Evolutionary conservation across 2,113 vertebrate species (phyloP).

Genomic region (Argyrosomus japonicus): DNA sequence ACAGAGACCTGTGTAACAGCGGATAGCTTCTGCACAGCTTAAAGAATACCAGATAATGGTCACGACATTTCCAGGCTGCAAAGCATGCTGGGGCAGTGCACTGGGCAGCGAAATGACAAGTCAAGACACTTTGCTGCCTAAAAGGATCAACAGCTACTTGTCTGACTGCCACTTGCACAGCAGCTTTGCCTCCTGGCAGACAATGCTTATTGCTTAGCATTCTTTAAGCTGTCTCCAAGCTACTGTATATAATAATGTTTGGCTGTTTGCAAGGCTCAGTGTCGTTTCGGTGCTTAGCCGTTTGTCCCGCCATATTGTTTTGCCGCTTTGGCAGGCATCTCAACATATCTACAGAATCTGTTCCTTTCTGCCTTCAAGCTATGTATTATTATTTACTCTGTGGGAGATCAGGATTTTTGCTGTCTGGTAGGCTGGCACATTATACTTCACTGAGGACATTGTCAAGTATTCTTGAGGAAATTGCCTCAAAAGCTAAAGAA

Average conservation of each 20-base stretch:
- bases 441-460: neutral
- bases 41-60: conserved; percentile 38
- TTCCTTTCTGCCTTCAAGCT: conserved; percentile 29
- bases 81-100: conserved; percentile 52
- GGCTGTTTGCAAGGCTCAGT: conserved; percentile 41
- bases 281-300: conserved; percentile 31
- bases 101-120: conserved; percentile 52
- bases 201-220: conserved; percentile 39
- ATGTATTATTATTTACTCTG: conserved; percentile 36
- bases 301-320: conserved; percentile 38
- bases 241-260: conserved; percentile 38
- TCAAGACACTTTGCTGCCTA: conserved; percentile 49
- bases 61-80: conserved; percentile 47
- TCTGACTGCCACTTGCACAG: conserved; percentile 32
- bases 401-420: conserved; percentile 7
- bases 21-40: conserved; percentile 30
- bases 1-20: conserved; percentile 13
- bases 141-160: conserved; percentile 48
- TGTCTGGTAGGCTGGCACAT: neutral
- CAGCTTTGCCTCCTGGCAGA: conserved; percentile 52
- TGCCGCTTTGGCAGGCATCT: conserved; percentile 39
- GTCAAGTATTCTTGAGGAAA: neutral
- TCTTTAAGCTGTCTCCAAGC: conserved; percentile 54
- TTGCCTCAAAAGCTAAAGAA: neutral
- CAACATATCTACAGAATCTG: conserved; percentile 32